phyloP scores from a whole-genome alignment of 2,888 invertebrate genomes.

The Aquatica leii region DNA sequence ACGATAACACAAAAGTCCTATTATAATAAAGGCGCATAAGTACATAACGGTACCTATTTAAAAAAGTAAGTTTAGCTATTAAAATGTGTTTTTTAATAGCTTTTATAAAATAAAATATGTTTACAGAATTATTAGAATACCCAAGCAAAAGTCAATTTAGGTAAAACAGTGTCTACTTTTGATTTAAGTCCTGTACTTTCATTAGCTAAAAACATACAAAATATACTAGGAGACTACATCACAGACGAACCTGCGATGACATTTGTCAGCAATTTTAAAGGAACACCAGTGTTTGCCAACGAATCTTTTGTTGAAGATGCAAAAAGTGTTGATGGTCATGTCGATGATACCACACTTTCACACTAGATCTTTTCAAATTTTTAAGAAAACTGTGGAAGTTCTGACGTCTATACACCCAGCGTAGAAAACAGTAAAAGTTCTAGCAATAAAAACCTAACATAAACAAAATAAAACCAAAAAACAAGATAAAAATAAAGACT shows the following conservation, averaged over 20 bases:
- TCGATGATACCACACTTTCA: too few species aligned
- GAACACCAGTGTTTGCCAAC: conserved; percentile 4
- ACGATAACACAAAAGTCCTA: neutral
- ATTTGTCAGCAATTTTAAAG: neutral
- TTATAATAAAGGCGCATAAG: neutral
- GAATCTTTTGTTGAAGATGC: conserved; percentile 8
- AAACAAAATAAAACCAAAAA: neutral
- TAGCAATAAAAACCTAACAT: conserved; percentile 1
- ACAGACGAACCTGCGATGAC: conserved; percentile 6
- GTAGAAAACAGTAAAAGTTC: too few species aligned
- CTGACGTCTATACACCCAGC: conserved; percentile 3
- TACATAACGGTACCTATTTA: neutral
- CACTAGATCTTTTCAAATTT: neutral
- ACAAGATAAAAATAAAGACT: conserved; percentile 5
- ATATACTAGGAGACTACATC: conserved; percentile 1
- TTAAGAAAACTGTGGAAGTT: neutral
- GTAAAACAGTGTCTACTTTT: neutral
- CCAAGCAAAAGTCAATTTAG: neutral
- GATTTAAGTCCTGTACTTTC: neutral
- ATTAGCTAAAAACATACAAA: conserved; percentile 1
- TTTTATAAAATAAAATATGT: conserved; percentile 1
- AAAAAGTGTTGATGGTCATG: conserved; percentile 7
- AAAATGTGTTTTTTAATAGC: conserved; percentile 1
- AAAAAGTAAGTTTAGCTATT: neutral
- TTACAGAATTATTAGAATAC: too few species aligned